These are phyloP conservation scores for Heliocidaris erythrogramma DNA, from an alignment of 35 echinoderm and acorn worm genomes.

Conservation along the genomic window DNA sequence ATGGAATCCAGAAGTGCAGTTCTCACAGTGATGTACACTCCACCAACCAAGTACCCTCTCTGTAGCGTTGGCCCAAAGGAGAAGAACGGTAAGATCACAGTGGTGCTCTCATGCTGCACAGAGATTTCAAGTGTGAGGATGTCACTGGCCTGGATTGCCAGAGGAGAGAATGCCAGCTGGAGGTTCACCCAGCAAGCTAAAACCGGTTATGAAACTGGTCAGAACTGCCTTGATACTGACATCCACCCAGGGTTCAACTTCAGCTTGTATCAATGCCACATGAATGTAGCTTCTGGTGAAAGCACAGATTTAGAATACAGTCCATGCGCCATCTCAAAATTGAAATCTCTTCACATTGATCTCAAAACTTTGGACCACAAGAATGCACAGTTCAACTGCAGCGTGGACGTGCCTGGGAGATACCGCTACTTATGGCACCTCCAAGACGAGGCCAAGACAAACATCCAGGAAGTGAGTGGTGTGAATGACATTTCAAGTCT, in stretches of 20 bases:
- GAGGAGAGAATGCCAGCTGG: slow-evolving; percentile 30
- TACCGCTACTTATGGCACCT: slow-evolving; percentile 31
- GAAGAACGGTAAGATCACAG: background rate
- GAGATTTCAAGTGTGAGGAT: slow-evolving; percentile 1
- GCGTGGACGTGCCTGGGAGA: background rate
- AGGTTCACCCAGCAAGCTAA: slow-evolving; percentile 3
- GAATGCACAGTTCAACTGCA: slow-evolving; percentile 34
- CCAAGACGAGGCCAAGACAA: background rate
- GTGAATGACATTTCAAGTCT: background rate
- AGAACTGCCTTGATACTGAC: slow-evolving; percentile 24
- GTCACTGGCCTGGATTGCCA: background rate
- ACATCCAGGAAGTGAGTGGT: background rate
- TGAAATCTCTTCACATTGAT: background rate
- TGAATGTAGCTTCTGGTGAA: slow-evolving; percentile 18
- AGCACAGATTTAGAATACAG: background rate
- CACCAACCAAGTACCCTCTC: background rate
- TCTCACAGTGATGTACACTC: slow-evolving; percentile 9
- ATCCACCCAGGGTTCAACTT: slow-evolving; percentile 7
- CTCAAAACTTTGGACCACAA: slow-evolving; percentile 17
- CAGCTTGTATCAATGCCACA: slow-evolving; percentile 30
- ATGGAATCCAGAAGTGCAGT: slow-evolving; percentile 23
- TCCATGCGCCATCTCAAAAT: background rate
- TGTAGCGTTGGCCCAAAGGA: background rate
- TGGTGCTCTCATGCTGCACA: slow-evolving; percentile 19
- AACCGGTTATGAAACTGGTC: background rate